Evolutionary conservation across 2,113 vertebrate species (phyloP), one percentile per base, ranked within the genome.

Genomic region (human): DNA sequence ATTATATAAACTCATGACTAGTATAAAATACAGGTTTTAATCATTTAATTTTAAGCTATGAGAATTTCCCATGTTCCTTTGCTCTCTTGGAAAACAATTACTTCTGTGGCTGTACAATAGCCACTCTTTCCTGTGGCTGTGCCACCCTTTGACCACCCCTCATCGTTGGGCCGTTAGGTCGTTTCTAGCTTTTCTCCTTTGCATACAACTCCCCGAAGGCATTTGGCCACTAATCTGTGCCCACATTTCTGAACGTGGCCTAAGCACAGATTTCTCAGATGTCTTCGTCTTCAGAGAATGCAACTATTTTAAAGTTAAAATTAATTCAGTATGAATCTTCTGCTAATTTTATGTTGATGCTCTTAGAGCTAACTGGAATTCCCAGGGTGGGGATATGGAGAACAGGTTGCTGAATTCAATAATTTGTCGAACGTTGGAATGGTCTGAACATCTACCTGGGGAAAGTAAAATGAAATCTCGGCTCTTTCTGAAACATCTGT

Each of bases 61-160:
- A 30, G 61, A 52, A 66, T 84, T 96, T 94, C 88, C 90, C 93
- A 76, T 25, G 96, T 59, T 27, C 8, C 79, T 96, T 55, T 89
- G 75, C 89, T 93, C 94, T 55, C 45, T 59, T 78, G 93, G 82
- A 94, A 94, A 72, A 97, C 66, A 94, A 13, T 45, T 3, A 3
- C 70, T 61, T 27, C 88, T 68, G 64, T 1, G 43, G 23, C 55
- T 61, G 64, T 45, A 5, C 90, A 66, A 88, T 0, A 20, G 20
- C 43, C 20, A 4, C 4, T 59, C 64, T 45, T 16, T 55, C 48
- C 45, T 8, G 57, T 0, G 45, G 76, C 4, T 89, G 72, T 38
- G 81, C 64, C 80, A 0, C 0, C 1, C 6, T 1, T 38, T 35
- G 13, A 17, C 82, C 86, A 14, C 6, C 82, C 64, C 45, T 81